phyloP scores from a whole-genome alignment of 1,140 invertebrate species.

The Drosophila athabasca region DNA sequence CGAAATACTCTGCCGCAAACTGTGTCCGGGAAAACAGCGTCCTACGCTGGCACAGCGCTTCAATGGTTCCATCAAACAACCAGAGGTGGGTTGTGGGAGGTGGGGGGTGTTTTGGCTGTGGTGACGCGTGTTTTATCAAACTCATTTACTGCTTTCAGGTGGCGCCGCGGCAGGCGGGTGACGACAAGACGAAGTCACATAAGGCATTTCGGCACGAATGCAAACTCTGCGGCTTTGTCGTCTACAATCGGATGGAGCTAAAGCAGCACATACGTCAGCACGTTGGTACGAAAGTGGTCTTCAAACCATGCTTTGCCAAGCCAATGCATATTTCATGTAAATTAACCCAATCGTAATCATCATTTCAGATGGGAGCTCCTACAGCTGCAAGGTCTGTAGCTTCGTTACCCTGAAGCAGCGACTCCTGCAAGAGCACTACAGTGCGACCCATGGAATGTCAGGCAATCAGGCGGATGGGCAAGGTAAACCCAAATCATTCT shows the following conservation, averaged over 20 bases:
- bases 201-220: conserved; percentile 55
- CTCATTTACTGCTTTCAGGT: conserved; percentile 10
- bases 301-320: background rate
- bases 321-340: background rate
- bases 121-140: background rate
- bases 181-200: conserved; percentile 1
- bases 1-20: conserved; percentile 65
- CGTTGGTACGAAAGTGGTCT: conserved; percentile 47
- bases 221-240: conserved; percentile 56
- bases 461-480: conserved; percentile 49
- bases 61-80: conserved; percentile 34
- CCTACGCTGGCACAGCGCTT: conserved; percentile 5
- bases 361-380: conserved; percentile 49
- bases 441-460: conserved; percentile 35
- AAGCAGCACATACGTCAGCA: conserved; percentile 72
- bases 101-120: background rate
- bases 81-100: conserved; percentile 26
- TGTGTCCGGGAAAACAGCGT: conserved; percentile 35
- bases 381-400: conserved; percentile 63
- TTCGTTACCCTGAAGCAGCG: conserved; percentile 60
- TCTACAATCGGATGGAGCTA: conserved; percentile 62
- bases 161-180: background rate
- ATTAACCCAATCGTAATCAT: background rate
- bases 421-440: conserved; percentile 59
- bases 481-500: conserved; percentile 26